Evolutionary conservation across 64 coral and sea anemone species (phyloP), one percentile per base, ranked within the genome.

Genomic region (Montipora sp.): DNA sequence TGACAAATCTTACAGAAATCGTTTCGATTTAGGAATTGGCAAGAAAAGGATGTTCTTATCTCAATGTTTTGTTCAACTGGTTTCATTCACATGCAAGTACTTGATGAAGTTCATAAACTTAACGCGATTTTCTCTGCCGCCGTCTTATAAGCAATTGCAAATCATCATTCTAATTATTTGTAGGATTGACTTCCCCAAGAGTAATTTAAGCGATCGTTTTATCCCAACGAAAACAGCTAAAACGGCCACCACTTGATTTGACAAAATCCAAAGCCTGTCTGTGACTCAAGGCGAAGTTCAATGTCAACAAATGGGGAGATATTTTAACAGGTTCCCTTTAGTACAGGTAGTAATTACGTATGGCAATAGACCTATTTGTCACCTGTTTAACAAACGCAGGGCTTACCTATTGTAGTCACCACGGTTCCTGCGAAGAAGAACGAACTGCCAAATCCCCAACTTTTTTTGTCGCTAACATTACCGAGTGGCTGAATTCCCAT

Each of bases 391-490:
- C 27, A 80, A 14, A 57, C 58, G 36, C 36, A 36, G 3, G 2
- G 8, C 95, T 82, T 88, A 98, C 95, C 95, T 78, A 98, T 98
- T 13, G 95, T 98, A 5, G 95, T 98, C 13, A 94, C 90, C 0
- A 98, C 83, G 22, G 95, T 94, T 16, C 95, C 95, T 8, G 95
- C 92, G 73, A 98, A 98, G 95, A 98, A 98, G 55, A 98, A 94
- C 13, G 95, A 93, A 36, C 92, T 94, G 8, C 92, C 95, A 73
- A 98, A 98, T 15, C 91, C 95, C 95, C 95, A 98, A 77, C 87
- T 98, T 11, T 59, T 88, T 19, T 90, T 79, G 48, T 93, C 79
- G 18, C 80, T 92, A 7, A 88, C 84, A 79, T 98, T 94, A 43
- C 73, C 58, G 10, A 98, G 80, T 18, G 92, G 92, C 12, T 76